Evolutionary conservation across 2,888 invertebrate species (phyloP).

Genomic region (Patella depressa): DNA sequence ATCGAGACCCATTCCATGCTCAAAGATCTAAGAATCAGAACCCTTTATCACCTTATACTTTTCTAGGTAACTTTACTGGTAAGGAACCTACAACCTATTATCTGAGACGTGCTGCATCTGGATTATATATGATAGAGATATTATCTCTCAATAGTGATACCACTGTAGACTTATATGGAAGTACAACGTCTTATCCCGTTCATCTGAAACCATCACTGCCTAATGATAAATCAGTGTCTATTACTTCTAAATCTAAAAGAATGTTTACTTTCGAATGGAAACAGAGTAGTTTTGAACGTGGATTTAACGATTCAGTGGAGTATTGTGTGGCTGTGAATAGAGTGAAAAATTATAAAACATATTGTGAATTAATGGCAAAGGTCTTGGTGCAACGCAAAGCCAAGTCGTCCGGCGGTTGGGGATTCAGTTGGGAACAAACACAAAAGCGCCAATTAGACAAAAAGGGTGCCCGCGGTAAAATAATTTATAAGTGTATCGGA

Average conservation of each 20-base stretch:
- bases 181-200: slow-evolving; percentile 49
- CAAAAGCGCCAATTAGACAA: slow-evolving; percentile 37
- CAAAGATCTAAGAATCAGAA: slow-evolving; percentile 20
- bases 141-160: slow-evolving; percentile 56
- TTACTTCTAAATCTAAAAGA: slow-evolving; percentile 34
- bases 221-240: slow-evolving; percentile 38
- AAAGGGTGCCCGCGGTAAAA: slow-evolving; percentile 55
- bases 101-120: slow-evolving; percentile 29
- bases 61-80: slow-evolving; percentile 31
- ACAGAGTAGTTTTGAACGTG: slow-evolving; percentile 38
- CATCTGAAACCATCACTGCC: slow-evolving; percentile 49
- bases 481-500: slow-evolving; percentile 73
- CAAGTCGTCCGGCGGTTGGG: slow-evolving; percentile 68
- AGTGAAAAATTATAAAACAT: slow-evolving; percentile 71
- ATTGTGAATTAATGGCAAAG: slow-evolving; percentile 72
- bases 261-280: slow-evolving; percentile 53
- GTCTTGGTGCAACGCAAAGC: slow-evolving; percentile 73
- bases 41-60: neutral
- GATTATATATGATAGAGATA: slow-evolving; percentile 58
- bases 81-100: slow-evolving; percentile 23
- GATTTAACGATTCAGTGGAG: slow-evolving; percentile 41
- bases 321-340: slow-evolving; percentile 75
- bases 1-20: slow-evolving; percentile 28
- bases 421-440: slow-evolving; percentile 60
- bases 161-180: slow-evolving; percentile 57